Evolutionary conservation across 2,113 vertebrate genomes (phyloP).

Genomic region (Rhynchomys soricoides): DNA sequence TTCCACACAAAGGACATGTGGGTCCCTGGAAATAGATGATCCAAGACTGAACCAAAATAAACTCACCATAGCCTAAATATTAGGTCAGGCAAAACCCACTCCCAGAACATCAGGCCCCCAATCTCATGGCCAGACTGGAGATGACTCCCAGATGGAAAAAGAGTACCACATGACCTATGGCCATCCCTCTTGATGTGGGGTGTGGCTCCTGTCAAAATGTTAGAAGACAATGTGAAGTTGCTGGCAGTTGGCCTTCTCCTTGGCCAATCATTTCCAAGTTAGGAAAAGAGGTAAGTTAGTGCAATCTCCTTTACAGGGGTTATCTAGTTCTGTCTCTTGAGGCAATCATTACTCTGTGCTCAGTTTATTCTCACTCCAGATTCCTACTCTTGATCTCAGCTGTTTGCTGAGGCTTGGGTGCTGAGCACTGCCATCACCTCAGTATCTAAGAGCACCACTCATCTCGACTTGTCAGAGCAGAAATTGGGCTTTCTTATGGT

Average conservation of each 20-base stretch:
- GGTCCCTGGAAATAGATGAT: conserved; percentile 69
- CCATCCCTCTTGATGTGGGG: background rate
- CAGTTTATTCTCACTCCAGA: background rate
- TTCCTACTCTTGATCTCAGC: background rate
- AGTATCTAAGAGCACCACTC: background rate
- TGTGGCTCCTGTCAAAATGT: background rate
- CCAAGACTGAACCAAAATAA: conserved; percentile 81
- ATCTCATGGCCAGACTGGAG: conserved; percentile 31
- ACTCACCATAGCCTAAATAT: conserved; percentile 75
- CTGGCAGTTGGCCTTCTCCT: background rate
- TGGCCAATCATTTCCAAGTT: background rate
- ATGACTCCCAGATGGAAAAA: conserved; percentile 34
- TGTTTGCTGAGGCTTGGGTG: background rate
- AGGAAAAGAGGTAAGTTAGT: background rate
- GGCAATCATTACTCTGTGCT: background rate
- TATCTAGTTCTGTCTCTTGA: background rate
- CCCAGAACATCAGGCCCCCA: conserved; percentile 27
- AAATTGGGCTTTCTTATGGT: background rate
- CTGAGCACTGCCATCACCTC: background rate
- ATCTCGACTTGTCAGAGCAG: background rate
- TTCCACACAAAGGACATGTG: conserved; percentile 73
- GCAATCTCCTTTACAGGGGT: background rate
- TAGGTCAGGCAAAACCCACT: conserved; percentile 48
- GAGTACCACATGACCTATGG: background rate
- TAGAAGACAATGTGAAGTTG: background rate